Base-by-base conservation (phyloP, 1,140 invertebrate species). In the Zophobas atratus region DNA sequence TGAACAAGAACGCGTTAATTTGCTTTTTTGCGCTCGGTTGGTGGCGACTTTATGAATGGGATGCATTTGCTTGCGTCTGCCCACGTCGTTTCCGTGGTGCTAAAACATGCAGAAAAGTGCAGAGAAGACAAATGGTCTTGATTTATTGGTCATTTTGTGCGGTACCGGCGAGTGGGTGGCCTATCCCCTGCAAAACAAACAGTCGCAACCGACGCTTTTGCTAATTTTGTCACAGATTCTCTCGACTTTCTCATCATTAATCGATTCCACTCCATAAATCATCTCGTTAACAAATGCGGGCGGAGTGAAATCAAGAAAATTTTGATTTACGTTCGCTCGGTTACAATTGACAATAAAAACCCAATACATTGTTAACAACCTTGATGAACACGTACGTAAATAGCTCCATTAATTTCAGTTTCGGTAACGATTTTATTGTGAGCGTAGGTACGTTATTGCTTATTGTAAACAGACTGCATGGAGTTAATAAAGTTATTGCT, bases 141-240 rank as follows among this genome's bases (percentile, higher is more conserved):
- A 67, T 67, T 67, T 67, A 67, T 67, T 67, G 60, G 60, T 43
- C 60, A 67, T 67, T 67, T 67, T 67, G 38, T 43, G 39, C 43
- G 41, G 60, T 43, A 67, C 57, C 57, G 39, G 33, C 20, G 60
- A 8, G 60, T 67, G 60, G 60, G 60, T 43, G 60, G 60, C 60
- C 60, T 6, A 67, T 67, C 60, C 60, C 60, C 43, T 36, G 0
- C 39, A 67, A 67, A 67, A 43, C 60, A 67, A 67, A 67, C 43
- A 67, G 6, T 38, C 33, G 60, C 60, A 67, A 67, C 60, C 60
- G 60, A 67, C 60, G 60, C 60, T 67, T 3, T 67, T 67, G 60
- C 60, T 36, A 67, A 67, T 67, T 67, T 67, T 67, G 60, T 67
- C 60, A 67, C 60, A 67, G 60, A 67, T 67, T 67, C 60, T 20